Conservation (phyloP, 2,113 vertebrate genomes). For the Haemorhous mexicanus region DNA sequence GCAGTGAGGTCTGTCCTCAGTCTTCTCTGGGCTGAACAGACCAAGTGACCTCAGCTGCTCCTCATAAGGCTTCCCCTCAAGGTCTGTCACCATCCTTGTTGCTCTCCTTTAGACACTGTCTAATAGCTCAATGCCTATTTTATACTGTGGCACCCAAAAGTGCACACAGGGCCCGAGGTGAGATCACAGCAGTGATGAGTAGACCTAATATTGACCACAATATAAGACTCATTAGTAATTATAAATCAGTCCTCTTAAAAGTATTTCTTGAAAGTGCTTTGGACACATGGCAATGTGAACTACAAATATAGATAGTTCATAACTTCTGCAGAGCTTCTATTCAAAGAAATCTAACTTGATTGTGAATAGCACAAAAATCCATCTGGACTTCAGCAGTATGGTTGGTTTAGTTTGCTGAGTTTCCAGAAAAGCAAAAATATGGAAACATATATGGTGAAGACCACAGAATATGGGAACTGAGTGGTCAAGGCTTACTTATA, state of each 20-base stretch:
- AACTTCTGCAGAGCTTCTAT: background rate
- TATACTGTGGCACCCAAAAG: background rate
- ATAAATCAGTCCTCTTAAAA: background rate
- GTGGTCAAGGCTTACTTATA: background rate
- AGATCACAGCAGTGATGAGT: rapidly evolving
- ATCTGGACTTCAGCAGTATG: background rate
- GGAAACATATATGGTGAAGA: background rate
- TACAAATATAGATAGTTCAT: background rate
- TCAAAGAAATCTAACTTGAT: background rate
- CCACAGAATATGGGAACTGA: background rate
- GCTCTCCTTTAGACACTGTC: background rate
- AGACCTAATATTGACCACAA: background rate
- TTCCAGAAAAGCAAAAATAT: background rate
- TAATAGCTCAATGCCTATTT: background rate
- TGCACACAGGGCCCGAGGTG: background rate
- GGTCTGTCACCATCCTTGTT: background rate
- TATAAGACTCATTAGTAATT: background rate
- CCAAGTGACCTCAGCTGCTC: background rate
- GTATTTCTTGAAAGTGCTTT: background rate
- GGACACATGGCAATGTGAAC: background rate
- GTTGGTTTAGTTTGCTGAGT: background rate
- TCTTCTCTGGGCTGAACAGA: background rate
- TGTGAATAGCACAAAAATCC: background rate
- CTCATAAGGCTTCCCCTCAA: rapidly evolving
- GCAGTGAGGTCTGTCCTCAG: background rate